These are phyloP conservation scores for Smutsia gigantea DNA, from an alignment of 2,797 vertebrate species.

Conservation along the genomic window DNA sequence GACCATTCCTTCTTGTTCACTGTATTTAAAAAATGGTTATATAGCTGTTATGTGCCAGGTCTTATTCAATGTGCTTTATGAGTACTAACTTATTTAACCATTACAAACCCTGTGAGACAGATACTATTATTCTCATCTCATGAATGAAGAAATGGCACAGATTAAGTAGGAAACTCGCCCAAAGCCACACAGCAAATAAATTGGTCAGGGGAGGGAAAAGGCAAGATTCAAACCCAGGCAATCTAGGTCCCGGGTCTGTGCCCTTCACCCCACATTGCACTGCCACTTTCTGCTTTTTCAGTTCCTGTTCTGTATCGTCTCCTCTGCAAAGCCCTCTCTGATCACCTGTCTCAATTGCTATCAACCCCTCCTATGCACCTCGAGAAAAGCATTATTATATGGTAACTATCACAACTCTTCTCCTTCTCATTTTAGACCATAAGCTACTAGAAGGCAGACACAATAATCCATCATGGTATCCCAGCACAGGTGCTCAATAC, in stretches of 20 bases:
- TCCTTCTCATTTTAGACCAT: conserved; percentile 36
- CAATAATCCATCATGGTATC: conserved; percentile 67
- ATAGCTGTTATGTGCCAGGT: background rate
- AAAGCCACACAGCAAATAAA: background rate
- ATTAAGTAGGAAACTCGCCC: background rate
- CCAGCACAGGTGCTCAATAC: conserved; percentile 65
- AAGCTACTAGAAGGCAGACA: conserved; percentile 42
- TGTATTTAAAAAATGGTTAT: background rate
- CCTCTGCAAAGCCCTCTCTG: background rate
- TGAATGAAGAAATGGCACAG: background rate
- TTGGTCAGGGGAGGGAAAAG: background rate
- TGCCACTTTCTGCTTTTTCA: background rate
- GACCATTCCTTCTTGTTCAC: background rate
- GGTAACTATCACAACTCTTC: conserved; percentile 14
- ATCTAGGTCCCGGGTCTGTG: background rate
- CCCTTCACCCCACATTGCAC: background rate
- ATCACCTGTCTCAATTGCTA: background rate
- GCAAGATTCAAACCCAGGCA: background rate
- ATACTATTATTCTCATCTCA: background rate
- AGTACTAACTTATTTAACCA: background rate
- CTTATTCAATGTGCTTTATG: background rate
- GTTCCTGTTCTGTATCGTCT: background rate
- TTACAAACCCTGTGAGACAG: background rate
- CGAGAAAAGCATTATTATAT: background rate
- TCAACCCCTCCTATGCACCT: background rate